Conservation (phyloP, 2,888 invertebrate species). For the Ceratothoa steindachneri region DNA sequence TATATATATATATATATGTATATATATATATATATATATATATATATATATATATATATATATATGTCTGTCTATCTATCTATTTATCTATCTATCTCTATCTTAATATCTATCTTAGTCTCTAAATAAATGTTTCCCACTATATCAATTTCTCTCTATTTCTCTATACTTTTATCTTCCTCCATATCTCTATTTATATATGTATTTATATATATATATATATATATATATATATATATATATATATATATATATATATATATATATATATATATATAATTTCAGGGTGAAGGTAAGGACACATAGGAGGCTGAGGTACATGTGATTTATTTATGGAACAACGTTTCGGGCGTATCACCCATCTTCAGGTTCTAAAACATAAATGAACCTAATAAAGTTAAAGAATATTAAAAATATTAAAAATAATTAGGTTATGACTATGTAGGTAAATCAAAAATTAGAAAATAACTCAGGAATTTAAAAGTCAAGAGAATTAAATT, state of each 20-base stretch:
- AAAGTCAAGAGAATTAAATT: too few relatives aligned
- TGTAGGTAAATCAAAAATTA: too few relatives aligned
- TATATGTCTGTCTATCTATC: conserved; percentile 7
- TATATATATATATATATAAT: background rate
- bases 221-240: background rate
- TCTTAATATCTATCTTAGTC: background rate
- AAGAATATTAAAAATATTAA: too few relatives aligned
- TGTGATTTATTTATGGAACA: too few relatives aligned
- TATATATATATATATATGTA: background rate
- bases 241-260: background rate
- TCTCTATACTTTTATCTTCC: background rate
- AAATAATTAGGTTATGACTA: too few relatives aligned
- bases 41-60: conserved; percentile 4
- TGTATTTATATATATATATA: background rate
- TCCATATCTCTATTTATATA: background rate
- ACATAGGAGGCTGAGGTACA: too few relatives aligned
- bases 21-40: conserved; percentile 2
- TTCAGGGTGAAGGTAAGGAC: too few relatives aligned
- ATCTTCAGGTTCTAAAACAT: too few relatives aligned
- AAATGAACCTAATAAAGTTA: too few relatives aligned
- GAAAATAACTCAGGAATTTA: too few relatives aligned
- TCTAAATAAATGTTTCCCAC: background rate
- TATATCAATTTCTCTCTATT: background rate
- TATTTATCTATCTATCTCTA: background rate
- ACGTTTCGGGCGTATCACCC: too few relatives aligned